phyloP scores from a whole-genome alignment of 2,797 vertebrate genomes.

The Oreortyx pictus region DNA sequence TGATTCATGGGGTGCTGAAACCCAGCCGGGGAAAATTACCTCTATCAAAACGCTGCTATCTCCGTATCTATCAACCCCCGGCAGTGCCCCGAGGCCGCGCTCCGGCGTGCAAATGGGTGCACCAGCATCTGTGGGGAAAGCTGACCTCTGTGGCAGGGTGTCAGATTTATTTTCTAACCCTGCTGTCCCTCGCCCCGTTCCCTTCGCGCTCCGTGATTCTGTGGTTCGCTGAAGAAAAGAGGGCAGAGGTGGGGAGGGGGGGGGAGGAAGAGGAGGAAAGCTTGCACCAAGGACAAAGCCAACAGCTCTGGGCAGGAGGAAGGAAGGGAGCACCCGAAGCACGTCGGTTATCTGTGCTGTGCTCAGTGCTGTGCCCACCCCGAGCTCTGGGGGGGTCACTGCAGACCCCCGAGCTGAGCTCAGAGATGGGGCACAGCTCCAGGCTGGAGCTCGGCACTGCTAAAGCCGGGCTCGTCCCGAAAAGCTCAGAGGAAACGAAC shows the following conservation, averaged over 20 bases:
- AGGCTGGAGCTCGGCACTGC: background rate
- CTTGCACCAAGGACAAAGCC: background rate
- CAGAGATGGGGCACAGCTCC: background rate
- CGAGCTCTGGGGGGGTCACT: too few species aligned
- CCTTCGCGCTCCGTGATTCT: background rate
- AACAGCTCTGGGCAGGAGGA: background rate
- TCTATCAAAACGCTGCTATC: conserved; percentile 87
- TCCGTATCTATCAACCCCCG: conserved; percentile 85
- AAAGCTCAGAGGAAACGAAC: background rate
- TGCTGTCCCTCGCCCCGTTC: background rate
- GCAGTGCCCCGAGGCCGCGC: conserved; percentile 67
- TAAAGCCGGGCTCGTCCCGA: background rate
- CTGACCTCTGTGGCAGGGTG: conserved; percentile 57
- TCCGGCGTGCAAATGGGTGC: conserved; percentile 64
- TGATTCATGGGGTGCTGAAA: conserved; percentile 91
- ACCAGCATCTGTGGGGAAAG: conserved; percentile 62
- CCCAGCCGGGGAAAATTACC: conserved; percentile 90
- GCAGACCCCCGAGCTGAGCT: too few species aligned
- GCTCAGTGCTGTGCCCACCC: background rate
- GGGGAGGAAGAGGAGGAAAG: too few species aligned
- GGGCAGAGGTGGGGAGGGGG: too few species aligned
- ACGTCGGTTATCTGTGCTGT: too few species aligned
- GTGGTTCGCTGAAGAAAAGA: background rate
- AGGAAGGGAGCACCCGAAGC: rapidly evolving
- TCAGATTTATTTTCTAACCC: conserved; percentile 52